Conservation (phyloP, 2,113 vertebrate genomes). For the Oceanites oceanicus region DNA sequence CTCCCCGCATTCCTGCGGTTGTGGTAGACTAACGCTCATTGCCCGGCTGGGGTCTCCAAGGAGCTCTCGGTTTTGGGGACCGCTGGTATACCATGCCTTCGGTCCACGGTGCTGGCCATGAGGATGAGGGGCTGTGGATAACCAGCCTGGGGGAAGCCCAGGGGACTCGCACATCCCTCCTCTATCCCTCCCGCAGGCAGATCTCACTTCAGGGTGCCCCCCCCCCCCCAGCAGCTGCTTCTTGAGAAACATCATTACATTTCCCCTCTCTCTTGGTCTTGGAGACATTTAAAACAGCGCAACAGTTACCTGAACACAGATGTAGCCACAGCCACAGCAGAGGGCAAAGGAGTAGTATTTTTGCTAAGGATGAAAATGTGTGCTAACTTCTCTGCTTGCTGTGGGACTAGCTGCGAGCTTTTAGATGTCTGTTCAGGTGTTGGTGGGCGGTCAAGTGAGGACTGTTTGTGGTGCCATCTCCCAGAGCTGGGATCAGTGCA, state of each 20-base stretch:
- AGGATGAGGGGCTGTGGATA: fast-evolving
- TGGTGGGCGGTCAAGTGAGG: background rate
- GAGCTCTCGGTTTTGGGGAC: background rate
- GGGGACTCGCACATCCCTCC: background rate
- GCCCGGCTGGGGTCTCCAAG: background rate
- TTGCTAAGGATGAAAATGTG: background rate
- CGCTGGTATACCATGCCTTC: background rate
- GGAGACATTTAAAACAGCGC: background rate
- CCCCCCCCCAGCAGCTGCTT: background rate
- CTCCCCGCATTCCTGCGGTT: fast-evolving
- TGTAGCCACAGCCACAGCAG: background rate
- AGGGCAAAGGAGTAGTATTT: background rate
- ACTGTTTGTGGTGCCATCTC: background rate
- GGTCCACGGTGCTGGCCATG: fast-evolving
- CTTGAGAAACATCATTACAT: background rate
- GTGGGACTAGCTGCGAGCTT: background rate
- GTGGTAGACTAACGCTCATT: background rate
- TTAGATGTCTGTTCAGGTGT: background rate
- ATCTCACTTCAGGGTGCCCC: background rate
- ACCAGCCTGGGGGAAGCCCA: background rate
- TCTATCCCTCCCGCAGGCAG: background rate
- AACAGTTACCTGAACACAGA: background rate
- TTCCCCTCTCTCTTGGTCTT: background rate
- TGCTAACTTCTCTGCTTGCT: background rate
- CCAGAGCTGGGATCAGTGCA: background rate